These are phyloP conservation scores for Dreissena rostriformis DNA, from an alignment of 1,140 invertebrate species.

Conservation along the genomic window DNA sequence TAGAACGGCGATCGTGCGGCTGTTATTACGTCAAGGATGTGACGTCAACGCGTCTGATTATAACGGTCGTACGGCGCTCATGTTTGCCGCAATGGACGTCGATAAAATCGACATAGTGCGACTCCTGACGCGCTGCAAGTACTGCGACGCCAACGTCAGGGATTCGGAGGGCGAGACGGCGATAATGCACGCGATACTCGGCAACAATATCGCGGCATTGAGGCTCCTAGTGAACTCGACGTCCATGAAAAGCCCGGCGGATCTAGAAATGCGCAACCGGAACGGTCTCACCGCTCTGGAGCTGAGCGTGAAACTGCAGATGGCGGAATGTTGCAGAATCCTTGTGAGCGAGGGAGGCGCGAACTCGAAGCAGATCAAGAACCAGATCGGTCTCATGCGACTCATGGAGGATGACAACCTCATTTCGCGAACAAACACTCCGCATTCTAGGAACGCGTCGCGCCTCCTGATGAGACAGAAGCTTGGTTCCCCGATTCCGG, in stretches of 20 bases:
- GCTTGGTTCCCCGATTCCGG: constrained; percentile 36
- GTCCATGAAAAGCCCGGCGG: constrained; percentile 9
- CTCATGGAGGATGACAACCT: constrained; percentile 49
- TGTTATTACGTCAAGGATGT: constrained; percentile 84
- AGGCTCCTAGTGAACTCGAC: constrained; percentile 29
- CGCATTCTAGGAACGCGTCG: constrained; percentile 34
- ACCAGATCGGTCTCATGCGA: constrained; percentile 36
- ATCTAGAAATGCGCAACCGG: constrained; percentile 38
- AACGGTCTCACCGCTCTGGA: constrained; percentile 51
- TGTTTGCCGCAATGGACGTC: constrained; percentile 88
- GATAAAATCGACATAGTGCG: constrained; percentile 53
- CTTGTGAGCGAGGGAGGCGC: constrained; percentile 57
- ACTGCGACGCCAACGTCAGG: constrained; percentile 33
- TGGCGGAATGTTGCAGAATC: constrained; percentile 49
- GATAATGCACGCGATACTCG: constrained; percentile 49
- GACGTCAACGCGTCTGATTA: constrained; percentile 95
- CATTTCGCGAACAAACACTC: constrained; percentile 32
- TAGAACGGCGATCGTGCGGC: constrained; percentile 56
- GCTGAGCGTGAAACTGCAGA: constrained; percentile 41
- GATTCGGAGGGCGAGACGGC: constrained; percentile 36
- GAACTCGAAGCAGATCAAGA: constrained; percentile 50
- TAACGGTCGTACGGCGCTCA: constrained; percentile 93
- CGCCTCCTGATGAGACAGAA: constrained; percentile 30
- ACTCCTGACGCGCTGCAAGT: constrained; percentile 35
- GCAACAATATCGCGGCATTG: constrained; percentile 39